Evolutionary conservation across 2,888 invertebrate genomes (phyloP).

Genomic region (Eupithecia insigniata): DNA sequence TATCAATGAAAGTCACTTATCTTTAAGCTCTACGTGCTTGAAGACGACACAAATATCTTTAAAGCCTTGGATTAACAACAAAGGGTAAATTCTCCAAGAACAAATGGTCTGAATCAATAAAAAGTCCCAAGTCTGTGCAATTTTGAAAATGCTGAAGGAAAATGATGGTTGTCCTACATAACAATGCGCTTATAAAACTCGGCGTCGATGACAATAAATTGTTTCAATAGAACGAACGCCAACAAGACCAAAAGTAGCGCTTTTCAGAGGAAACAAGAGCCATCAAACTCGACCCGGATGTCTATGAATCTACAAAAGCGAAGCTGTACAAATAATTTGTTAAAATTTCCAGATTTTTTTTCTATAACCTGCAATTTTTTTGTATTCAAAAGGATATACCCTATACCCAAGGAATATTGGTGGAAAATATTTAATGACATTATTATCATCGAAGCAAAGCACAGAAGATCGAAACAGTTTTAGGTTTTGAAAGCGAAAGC

Average conservation of each 20-base stretch:
- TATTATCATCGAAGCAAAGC: no score
- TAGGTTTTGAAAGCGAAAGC: no score
- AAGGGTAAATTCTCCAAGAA: background rate
- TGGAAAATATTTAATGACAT: no score
- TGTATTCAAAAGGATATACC: no score
- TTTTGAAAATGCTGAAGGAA: background rate
- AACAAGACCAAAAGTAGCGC: slow-evolving; percentile 46
- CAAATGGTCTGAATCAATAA: background rate
- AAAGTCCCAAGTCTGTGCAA: background rate
- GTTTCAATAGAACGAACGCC: slow-evolving; percentile 32
- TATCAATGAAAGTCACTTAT: slow-evolving; percentile 5
- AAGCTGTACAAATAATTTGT: slow-evolving; percentile 40
- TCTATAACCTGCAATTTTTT: no score
- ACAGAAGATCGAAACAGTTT: no score
- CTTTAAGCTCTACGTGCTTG: background rate
- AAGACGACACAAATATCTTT: background rate
- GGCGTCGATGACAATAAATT: background rate
- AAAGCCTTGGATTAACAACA: background rate
- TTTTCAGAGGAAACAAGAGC: slow-evolving; percentile 49
- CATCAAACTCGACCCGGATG: slow-evolving; percentile 23
- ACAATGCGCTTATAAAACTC: background rate
- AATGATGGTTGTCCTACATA: background rate
- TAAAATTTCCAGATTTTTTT: slow-evolving; percentile 24
- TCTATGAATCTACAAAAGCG: slow-evolving; percentile 1
- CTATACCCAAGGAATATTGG: no score